phyloP scores from a whole-genome alignment of 2,113 vertebrate species.

The Myotis yumanensis region DNA sequence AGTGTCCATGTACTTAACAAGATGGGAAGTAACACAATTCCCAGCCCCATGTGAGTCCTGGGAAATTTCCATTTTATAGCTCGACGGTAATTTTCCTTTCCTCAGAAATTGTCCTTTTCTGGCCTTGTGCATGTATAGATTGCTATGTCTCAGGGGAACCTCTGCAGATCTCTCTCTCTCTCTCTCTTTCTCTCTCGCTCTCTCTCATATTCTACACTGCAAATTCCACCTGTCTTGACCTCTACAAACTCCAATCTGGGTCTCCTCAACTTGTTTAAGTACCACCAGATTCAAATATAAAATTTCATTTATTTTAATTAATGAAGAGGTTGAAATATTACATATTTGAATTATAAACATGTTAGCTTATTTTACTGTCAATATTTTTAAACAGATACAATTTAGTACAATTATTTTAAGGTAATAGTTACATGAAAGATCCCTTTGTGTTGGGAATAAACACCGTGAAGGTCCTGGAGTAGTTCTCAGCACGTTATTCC shows the following conservation, averaged over 20 bases:
- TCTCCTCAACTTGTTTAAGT: neutral
- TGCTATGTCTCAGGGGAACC: neutral
- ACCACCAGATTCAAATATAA: neutral
- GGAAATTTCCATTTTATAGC: neutral
- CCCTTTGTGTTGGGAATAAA: neutral
- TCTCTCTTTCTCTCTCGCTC: no score
- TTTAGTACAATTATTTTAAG: slow-evolving; percentile 2
- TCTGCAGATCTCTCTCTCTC: neutral
- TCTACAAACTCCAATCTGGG: neutral
- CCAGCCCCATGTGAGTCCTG: neutral
- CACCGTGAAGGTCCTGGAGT: neutral
- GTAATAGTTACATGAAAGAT: neutral
- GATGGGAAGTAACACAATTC: neutral
- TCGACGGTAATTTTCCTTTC: neutral
- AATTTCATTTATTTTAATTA: slow-evolving; percentile 42
- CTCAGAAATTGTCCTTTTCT: neutral
- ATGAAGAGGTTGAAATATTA: neutral
- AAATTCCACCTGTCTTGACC: neutral
- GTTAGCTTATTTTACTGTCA: slow-evolving; percentile 49
- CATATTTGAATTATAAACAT: neutral
- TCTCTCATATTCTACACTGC: neutral
- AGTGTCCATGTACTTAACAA: neutral
- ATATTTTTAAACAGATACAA: slow-evolving; percentile 56
- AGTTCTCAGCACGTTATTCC: neutral
- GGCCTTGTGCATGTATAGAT: neutral